Percentiles rank a stretch among this genome's conserved stretches.
Evolutionary conservation across 2,888 invertebrate genomes (phyloP).

Genomic region (Tetanocera ferruginea): DNA sequence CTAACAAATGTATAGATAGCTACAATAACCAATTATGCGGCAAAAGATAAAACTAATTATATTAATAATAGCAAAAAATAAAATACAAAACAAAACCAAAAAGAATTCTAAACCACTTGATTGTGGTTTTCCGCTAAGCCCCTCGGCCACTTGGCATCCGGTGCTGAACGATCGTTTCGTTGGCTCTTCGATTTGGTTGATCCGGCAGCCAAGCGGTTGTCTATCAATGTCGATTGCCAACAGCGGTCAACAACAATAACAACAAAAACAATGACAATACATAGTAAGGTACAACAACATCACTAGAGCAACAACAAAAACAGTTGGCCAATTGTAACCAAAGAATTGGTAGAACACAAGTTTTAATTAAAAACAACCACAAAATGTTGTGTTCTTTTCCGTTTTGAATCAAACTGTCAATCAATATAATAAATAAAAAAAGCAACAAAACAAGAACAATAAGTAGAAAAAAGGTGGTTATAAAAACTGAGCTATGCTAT

Average conservation of each 20-base stretch:
- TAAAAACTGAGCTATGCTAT: too few relatives aligned
- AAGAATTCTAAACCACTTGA: constrained; percentile 11
- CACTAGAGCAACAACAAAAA: not conserved
- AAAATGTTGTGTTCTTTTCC: constrained; percentile 8
- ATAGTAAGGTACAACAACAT: not conserved
- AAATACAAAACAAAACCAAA: not conserved
- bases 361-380: not conserved
- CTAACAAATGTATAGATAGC: not conserved
- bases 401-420: constrained; percentile 8
- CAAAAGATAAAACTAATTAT: constrained; percentile 33
- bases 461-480: not conserved
- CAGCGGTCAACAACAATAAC: constrained; percentile 10
- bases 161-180: constrained; percentile 13
- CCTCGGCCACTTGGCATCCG: constrained; percentile 29
- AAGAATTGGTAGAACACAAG: not conserved
- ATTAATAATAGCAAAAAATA: constrained; percentile 25
- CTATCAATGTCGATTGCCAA: constrained; percentile 12
- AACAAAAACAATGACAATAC: not conserved
- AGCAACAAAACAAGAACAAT: not conserved
- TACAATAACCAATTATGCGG: constrained; percentile 27
- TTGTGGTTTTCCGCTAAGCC: constrained; percentile 31
- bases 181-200: not conserved
- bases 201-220: not conserved
- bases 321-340: not conserved
- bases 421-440: not conserved